These are phyloP conservation scores for Pachymerium ferrugineum DNA, from an alignment of 2,888 invertebrate species.

Conservation along the genomic window DNA sequence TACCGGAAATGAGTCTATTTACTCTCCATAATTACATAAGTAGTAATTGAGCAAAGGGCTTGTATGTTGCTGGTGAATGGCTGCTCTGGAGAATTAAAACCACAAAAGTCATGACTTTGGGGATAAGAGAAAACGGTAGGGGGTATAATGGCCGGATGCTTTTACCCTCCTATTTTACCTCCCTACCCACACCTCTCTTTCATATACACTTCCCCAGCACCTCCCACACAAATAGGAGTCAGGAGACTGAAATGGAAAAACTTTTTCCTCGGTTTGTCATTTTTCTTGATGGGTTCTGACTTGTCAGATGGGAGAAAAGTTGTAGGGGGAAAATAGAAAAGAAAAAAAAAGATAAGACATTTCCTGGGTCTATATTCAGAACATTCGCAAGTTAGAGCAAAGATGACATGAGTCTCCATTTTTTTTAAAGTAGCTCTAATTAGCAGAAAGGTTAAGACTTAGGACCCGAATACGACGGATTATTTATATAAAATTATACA, in stretches of 20 bases:
- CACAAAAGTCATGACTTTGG: not conserved
- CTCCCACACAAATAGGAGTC: not conserved
- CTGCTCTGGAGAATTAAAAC: conserved; percentile 8
- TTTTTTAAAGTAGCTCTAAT: not conserved
- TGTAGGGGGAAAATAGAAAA: not conserved
- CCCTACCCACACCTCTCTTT: not conserved
- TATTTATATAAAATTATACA: not conserved
- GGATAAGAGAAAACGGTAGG: conserved; percentile 9
- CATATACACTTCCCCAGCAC: no score
- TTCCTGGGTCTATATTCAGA: not conserved
- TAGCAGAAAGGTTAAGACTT: not conserved
- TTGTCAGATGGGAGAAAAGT: not conserved
- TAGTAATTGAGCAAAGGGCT: not conserved
- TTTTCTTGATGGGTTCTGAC: not conserved
- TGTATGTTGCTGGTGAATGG: not conserved
- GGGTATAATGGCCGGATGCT: conserved; percentile 8
- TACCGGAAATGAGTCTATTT: not conserved
- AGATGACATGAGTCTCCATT: not conserved
- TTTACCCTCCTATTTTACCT: conserved; percentile 1
- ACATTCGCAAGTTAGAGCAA: not conserved
- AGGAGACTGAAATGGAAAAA: not conserved
- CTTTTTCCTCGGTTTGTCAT: not conserved
- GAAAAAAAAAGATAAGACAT: not conserved
- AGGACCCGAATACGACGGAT: not conserved
- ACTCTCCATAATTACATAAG: not conserved